Percentiles rank a stretch among this genome's conserved stretches.
Evolutionary conservation across 2,797 vertebrate genomes (phyloP).

Genomic region (Paratrypauchen microcephalus): DNA sequence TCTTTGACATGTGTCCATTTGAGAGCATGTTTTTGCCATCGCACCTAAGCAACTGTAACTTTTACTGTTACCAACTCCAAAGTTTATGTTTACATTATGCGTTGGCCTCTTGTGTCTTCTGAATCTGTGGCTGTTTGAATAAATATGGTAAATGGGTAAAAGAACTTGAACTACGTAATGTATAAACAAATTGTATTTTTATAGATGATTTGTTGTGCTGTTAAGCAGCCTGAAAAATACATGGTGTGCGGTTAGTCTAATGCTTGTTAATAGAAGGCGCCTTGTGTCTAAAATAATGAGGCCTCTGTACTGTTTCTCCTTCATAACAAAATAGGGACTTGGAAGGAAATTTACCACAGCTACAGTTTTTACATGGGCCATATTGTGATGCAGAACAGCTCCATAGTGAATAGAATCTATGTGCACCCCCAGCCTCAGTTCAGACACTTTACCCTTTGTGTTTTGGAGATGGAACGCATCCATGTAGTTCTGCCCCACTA

Average conservation of each 20-base stretch:
- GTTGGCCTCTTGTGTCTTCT: neutral
- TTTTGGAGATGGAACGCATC: conserved; percentile 11
- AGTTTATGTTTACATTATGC: neutral
- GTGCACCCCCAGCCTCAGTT: neutral
- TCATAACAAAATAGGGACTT: neutral
- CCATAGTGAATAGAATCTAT: conserved; percentile 10
- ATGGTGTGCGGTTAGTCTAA: too few relatives aligned
- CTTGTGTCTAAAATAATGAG: neutral
- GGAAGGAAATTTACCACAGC: conserved; percentile 9
- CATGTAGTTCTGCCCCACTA: conserved; percentile 22
- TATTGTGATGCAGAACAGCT: conserved; percentile 17
- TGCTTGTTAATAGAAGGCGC: neutral
- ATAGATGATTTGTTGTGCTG: too few relatives aligned
- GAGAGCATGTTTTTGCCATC: neutral
- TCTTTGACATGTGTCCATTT: conserved; percentile 7
- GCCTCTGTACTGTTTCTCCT: too few relatives aligned
- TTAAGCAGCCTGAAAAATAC: too few relatives aligned
- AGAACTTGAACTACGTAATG: neutral
- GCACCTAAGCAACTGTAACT: neutral
- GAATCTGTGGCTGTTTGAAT: neutral
- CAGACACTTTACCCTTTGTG: neutral
- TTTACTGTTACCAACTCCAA: neutral
- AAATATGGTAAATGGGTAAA: neutral
- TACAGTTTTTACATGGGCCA: conserved; percentile 10
- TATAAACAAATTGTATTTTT: neutral